These are phyloP conservation scores for Drosophila recens DNA, from an alignment of 2,888 invertebrate genomes.

Conservation along the genomic window DNA sequence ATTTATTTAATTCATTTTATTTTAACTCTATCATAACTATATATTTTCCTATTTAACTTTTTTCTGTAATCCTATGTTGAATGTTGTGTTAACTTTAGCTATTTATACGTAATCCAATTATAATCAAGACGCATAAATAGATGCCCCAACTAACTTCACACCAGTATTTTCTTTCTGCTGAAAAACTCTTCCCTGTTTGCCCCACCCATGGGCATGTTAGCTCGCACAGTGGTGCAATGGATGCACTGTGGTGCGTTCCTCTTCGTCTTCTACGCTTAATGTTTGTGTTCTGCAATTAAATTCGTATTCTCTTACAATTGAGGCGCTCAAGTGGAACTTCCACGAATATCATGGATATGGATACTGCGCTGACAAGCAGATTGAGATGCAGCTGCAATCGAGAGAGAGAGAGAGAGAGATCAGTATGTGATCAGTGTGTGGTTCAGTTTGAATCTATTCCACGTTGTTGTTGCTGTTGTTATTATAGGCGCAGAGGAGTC, in stretches of 20 bases:
- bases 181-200: slow-evolving; percentile 14
- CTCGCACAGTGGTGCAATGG: background rate
- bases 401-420: background rate
- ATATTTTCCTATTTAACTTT: background rate
- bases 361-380: slow-evolving; percentile 76
- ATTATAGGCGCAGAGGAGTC: slow-evolving; percentile 62
- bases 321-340: slow-evolving; percentile 76
- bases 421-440: slow-evolving; percentile 2
- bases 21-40: no score
- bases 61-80: background rate
- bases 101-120: slow-evolving; percentile 22
- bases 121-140: slow-evolving; percentile 37
- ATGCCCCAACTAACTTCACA: slow-evolving; percentile 13
- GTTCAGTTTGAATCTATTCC: slow-evolving; percentile 44
- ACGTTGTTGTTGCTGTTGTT: slow-evolving; percentile 68
- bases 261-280: slow-evolving; percentile 20
- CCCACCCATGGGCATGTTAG: slow-evolving; percentile 5
- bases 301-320: slow-evolving; percentile 80
- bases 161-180: slow-evolving; percentile 47
- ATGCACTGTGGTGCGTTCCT: slow-evolving; percentile 2
- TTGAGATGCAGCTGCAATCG: slow-evolving; percentile 76
- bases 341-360: slow-evolving; percentile 77
- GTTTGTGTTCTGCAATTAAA: slow-evolving; percentile 80
- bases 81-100: background rate
- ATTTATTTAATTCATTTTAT: no score